Conservation (phyloP, 2,113 vertebrate species). For the Columbina picui region DNA sequence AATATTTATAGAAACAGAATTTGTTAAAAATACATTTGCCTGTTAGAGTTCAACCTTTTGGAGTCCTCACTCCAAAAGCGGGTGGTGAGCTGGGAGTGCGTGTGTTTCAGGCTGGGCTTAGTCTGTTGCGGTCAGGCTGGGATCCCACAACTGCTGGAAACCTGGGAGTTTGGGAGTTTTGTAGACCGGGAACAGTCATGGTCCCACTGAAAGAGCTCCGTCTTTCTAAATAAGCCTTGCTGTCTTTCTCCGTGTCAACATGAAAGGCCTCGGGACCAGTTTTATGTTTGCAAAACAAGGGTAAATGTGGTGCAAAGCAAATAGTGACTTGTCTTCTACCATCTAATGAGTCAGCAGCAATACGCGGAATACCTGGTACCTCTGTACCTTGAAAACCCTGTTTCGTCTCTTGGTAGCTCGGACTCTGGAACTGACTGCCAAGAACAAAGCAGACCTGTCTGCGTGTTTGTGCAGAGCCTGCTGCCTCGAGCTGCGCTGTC, state of each 20-base stretch:
- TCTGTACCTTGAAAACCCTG: not conserved
- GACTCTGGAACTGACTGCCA: not conserved
- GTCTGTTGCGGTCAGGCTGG: not conserved
- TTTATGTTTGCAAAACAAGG: not conserved
- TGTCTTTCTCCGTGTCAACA: fast-evolving
- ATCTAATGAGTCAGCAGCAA: not conserved
- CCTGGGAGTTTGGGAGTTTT: not conserved
- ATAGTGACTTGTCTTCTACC: not conserved
- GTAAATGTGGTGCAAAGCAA: not conserved
- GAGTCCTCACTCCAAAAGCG: slow-evolving; percentile 27
- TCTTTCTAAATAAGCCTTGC: not conserved
- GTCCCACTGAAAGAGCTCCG: fast-evolving
- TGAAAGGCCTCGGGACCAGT: not conserved
- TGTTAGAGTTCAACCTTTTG: slow-evolving; percentile 51
- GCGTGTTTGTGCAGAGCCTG: not conserved
- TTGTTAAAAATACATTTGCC: slow-evolving; percentile 72
- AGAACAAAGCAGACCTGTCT: not conserved
- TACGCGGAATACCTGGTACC: not conserved
- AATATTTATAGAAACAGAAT: slow-evolving; percentile 75
- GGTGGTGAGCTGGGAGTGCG: slow-evolving; percentile 17
- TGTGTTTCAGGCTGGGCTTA: not conserved
- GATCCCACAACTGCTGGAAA: not conserved
- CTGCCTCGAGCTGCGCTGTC: not conserved
- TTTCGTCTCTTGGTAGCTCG: not conserved
- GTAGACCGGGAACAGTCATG: not conserved